These are phyloP conservation scores for Blastobasis lacticolella DNA, from an alignment of 2,888 invertebrate species.

Conservation along the genomic window DNA sequence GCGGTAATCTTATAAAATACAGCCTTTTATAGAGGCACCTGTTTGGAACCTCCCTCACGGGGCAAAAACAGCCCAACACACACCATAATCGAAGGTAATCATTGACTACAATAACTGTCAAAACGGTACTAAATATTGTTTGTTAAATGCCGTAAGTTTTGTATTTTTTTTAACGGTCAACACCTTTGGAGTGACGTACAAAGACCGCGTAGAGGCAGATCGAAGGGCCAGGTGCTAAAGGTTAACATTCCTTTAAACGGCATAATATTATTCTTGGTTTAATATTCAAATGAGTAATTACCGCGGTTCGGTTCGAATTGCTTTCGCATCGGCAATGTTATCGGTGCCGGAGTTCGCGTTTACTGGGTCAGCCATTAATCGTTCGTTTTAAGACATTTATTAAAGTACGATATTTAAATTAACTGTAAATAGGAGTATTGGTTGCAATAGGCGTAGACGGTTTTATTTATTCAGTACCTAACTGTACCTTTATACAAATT, in stretches of 20 bases:
- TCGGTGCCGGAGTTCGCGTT: too few species aligned
- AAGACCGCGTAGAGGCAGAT: constrained; percentile 38
- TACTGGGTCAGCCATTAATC: too few species aligned
- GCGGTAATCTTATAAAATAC: constrained; percentile 22
- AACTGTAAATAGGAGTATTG: neutral
- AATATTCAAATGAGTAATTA: constrained; percentile 33
- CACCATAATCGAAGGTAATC: constrained; percentile 60
- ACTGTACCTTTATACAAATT: too few species aligned
- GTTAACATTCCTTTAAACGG: constrained; percentile 38
- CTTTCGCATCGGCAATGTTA: too few species aligned
- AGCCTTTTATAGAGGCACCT: constrained; percentile 43
- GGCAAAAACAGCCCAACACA: constrained; percentile 51
- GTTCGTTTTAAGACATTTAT: too few species aligned
- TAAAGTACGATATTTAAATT: neutral
- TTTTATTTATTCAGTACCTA: too few species aligned
- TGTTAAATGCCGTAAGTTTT: constrained; percentile 64
- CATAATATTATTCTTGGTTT: constrained; percentile 22
- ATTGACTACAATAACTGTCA: constrained; percentile 70
- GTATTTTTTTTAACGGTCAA: constrained; percentile 61
- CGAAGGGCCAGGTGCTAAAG: constrained; percentile 49
- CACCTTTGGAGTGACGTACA: constrained; percentile 53
- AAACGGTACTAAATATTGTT: constrained; percentile 71
- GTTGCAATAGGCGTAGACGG: too few species aligned
- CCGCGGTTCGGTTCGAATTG: too few species aligned
- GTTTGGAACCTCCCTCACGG: constrained; percentile 34